Conservation (phyloP, 2,888 invertebrate genomes). For the Archips xylosteana region DNA sequence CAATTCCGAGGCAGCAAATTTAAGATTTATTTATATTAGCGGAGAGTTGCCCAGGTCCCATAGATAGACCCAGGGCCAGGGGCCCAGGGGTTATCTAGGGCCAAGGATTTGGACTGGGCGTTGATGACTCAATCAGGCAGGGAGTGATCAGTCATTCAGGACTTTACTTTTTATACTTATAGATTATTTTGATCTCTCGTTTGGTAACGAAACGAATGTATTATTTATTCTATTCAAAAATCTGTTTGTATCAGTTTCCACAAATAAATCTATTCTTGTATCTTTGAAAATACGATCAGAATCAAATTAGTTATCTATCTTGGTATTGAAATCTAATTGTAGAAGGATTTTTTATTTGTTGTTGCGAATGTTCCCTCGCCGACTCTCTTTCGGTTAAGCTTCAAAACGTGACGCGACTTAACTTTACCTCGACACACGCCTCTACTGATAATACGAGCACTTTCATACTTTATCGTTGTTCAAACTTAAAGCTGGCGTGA, state of each 20-base stretch:
- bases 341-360: background rate
- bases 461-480: constrained; percentile 19
- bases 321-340: constrained; percentile 10
- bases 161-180: no score
- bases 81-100: no score
- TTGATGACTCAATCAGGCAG: no score
- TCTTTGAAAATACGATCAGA: background rate
- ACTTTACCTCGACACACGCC: background rate
- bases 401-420: constrained; percentile 11
- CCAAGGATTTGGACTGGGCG: no score
- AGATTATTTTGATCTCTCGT: background rate
- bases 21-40: no score
- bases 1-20: no score
- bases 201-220: background rate
- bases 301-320: constrained; percentile 4
- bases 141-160: no score
- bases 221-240: background rate
- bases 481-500: constrained; percentile 20
- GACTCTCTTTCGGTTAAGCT: background rate
- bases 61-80: no score
- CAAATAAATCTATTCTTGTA: constrained; percentile 4
- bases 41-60: no score
- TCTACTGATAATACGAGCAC: constrained; percentile 20
- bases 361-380: background rate
- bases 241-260: background rate